Base-by-base conservation (phyloP, 1,140 invertebrate species). In the Nephotettix cincticeps region DNA sequence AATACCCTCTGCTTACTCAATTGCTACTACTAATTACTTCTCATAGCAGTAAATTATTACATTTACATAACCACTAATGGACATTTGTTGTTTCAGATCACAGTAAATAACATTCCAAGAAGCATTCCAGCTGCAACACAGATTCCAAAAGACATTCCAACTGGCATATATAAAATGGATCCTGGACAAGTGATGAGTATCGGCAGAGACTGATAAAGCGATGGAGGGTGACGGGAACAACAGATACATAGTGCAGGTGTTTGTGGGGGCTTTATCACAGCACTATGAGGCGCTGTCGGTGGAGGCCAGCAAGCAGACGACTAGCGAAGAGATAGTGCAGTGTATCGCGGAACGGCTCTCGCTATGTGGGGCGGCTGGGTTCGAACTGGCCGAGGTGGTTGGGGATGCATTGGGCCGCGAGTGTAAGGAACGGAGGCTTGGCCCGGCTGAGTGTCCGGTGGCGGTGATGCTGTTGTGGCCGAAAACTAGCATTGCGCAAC, bases 401-500 rank as follows among this genome's bases (percentile, higher is more conserved):
- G 91, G 91, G 69, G 91, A 93, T 81, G 89, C 90, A 76, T 86
- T 89, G 69, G 90, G 91, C 17, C 89, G 92, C 77, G 93, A 96
- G 79, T 97, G 95, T 80, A 97, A 98, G 80, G 96, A 98, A 83
- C 83, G 96, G 71, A 84, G 95, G 76, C 86, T 99, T 19, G 92
- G 92, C 51, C 85, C 90, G 40, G 84, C 86, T 27, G 96, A 98
- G 80, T 94, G 91, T 77, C 96, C 96, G 0, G 95, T 97, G 9
- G 91, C 93, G 25, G 87, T 98, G 29, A 96, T 97, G 90, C 84
- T 95, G 75, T 84, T 98, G 9, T 98, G 96, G 96, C 95, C 95
- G 19, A 93, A 94, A 80, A 83, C 78, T 65, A 77, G 79, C 71
- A 76, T 82, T 68, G 61, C 69, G n/a, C 83, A 84, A 68, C 82